Percentiles rank a stretch among this genome's conserved stretches.
Conservation (phyloP, 2,113 vertebrate species). For the Pangasianodon hypophthalmus region DNA sequence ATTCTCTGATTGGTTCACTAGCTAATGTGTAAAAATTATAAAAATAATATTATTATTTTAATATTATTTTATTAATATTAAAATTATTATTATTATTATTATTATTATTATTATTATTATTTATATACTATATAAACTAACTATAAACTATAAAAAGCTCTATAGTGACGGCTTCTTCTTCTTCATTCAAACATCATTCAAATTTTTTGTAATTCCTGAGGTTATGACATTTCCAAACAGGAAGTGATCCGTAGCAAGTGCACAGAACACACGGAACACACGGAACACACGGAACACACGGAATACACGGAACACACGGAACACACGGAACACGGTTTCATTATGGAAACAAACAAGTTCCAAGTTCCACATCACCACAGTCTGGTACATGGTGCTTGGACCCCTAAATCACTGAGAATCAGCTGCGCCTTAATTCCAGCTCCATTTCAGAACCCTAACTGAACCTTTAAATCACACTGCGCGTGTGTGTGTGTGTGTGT, state of each 20-base stretch:
- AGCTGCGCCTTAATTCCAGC: not conserved
- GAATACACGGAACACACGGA: too few species aligned
- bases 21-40: not conserved
- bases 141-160: not conserved
- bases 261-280: too few species aligned
- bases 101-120: not conserved
- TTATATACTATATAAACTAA: too few species aligned
- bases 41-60: not conserved
- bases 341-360: too few species aligned
- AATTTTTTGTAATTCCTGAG: not conserved
- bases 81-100: not conserved
- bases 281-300: too few species aligned
- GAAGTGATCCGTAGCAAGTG: not conserved
- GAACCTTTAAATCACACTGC: not conserved
- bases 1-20: not conserved
- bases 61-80: too few species aligned
- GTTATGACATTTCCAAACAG: not conserved
- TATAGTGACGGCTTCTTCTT: not conserved
- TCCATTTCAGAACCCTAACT: not conserved
- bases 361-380: not conserved
- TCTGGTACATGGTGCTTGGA: not conserved
- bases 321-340: too few species aligned
- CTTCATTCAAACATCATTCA: too few species aligned
- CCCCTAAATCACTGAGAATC: not conserved
- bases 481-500: not conserved